Evolutionary conservation across 2,113 vertebrate species (phyloP).

Genomic region (Poecilia latipinna): DNA sequence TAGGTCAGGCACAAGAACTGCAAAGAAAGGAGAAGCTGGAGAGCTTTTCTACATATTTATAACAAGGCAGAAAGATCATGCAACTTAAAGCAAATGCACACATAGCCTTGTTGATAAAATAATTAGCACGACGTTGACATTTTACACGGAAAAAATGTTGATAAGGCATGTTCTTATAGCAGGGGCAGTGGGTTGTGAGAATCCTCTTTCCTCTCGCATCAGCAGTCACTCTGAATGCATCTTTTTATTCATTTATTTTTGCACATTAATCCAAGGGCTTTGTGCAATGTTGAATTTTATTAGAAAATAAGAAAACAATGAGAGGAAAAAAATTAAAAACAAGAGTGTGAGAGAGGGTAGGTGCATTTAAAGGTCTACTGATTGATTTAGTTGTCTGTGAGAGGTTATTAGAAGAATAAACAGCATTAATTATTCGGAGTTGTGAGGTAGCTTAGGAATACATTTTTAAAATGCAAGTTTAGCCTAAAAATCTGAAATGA

Average conservation of each 20-base stretch:
- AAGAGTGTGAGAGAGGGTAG: not conserved
- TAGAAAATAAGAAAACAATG: slow-evolving; percentile 33
- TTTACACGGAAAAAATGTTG: slow-evolving; percentile 53
- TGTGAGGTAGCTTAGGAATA: not conserved
- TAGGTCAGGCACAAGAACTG: slow-evolving; percentile 22
- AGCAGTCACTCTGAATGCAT: slow-evolving; percentile 53
- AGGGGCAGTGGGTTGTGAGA: slow-evolving; percentile 68
- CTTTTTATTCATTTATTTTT: slow-evolving; percentile 53
- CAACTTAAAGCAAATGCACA: slow-evolving; percentile 40
- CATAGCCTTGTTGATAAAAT: slow-evolving; percentile 35
- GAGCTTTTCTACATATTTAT: slow-evolving; percentile 9
- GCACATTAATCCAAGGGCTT: slow-evolving; percentile 55
- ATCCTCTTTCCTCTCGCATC: slow-evolving; percentile 61
- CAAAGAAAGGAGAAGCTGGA: slow-evolving; percentile 13
- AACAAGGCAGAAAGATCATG: slow-evolving; percentile 33
- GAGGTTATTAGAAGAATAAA: not conserved
- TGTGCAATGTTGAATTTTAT: slow-evolving; percentile 57
- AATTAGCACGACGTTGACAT: slow-evolving; percentile 45
- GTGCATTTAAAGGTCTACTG: slow-evolving; percentile 7
- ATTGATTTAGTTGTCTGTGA: not conserved
- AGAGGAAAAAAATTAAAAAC: slow-evolving; percentile 18
- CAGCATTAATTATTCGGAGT: not conserved
- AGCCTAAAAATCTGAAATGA: slow-evolving; percentile 2
- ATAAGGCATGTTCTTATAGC: slow-evolving; percentile 62
- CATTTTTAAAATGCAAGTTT: slow-evolving; percentile 4